A percentile compares a stretch with the other conserved stretches of the same genome.
These are phyloP conservation scores for Pygoscelis adeliae DNA, from an alignment of 2,113 vertebrate species.

Conservation along the genomic window DNA sequence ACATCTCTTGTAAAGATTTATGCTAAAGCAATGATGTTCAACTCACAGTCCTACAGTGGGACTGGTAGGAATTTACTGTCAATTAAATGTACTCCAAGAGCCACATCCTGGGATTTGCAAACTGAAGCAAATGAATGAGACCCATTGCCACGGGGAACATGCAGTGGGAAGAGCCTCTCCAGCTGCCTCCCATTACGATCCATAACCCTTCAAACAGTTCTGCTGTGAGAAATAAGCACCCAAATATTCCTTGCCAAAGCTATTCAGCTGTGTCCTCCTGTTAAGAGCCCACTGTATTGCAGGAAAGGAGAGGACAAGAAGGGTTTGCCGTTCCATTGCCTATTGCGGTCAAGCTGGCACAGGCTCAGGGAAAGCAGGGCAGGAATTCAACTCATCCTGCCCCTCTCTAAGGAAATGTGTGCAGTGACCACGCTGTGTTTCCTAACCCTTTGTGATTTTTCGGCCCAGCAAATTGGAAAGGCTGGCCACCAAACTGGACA, in stretches of 20 bases:
- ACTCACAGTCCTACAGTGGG: constrained; percentile 31
- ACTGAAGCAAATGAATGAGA: constrained; percentile 11
- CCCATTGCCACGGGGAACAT: not conserved
- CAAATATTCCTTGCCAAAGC: constrained; percentile 4
- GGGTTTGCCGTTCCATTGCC: not conserved
- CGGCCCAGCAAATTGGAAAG: not conserved
- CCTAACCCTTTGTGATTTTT: not conserved
- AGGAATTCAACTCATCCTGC: not conserved
- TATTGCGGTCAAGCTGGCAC: not conserved
- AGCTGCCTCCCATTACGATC: constrained; percentile 35
- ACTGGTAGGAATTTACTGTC: constrained; percentile 19
- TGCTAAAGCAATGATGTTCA: constrained; percentile 61
- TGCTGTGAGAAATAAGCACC: constrained; percentile 7
- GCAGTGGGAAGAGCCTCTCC: constrained; percentile 6
- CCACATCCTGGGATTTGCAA: not conserved
- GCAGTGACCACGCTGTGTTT: not conserved
- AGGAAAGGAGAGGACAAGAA: not conserved
- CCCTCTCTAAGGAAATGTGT: not conserved
- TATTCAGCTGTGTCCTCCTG: not conserved
- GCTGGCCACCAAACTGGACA: not conserved
- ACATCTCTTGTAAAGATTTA: constrained; percentile 66
- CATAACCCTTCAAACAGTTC: not conserved
- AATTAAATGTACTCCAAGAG: constrained; percentile 7
- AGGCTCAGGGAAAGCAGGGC: not conserved
- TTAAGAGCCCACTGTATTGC: not conserved